Conservation (phyloP, 2,113 vertebrate species). For the Halcyon senegalensis region DNA sequence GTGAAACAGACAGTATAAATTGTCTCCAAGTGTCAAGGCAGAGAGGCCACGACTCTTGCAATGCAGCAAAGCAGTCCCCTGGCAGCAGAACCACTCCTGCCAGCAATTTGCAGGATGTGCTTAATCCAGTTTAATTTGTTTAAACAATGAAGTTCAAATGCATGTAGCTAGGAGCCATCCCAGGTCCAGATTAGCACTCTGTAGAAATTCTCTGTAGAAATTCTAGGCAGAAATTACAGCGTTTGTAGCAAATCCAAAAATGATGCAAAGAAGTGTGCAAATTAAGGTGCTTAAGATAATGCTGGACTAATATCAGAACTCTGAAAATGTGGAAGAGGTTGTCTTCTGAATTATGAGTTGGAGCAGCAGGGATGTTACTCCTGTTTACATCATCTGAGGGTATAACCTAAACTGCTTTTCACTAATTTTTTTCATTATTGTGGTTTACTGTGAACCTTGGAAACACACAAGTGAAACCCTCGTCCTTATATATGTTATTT, state of each 20-base stretch:
- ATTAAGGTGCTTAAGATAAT: neutral
- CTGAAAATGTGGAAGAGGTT: neutral
- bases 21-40: conserved; percentile 47
- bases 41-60: conserved; percentile 18
- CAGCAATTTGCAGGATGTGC: neutral
- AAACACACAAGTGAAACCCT: neutral
- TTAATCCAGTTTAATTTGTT: neutral
- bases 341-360: neutral
- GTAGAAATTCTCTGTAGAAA: neutral
- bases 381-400: neutral
- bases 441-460: neutral
- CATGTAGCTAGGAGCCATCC: neutral
- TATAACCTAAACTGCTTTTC: neutral
- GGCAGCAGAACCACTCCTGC: neutral
- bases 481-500: neutral
- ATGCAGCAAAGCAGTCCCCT: neutral
- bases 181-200: neutral
- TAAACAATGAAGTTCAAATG: neutral
- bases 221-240: neutral
- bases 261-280: neutral
- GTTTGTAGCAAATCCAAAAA: neutral
- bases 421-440: neutral
- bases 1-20: conserved; percentile 68
- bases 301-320: neutral
- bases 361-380: neutral